These are phyloP conservation scores for Caracal caracal DNA, from an alignment of 2,113 vertebrate species.

Conservation along the genomic window DNA sequence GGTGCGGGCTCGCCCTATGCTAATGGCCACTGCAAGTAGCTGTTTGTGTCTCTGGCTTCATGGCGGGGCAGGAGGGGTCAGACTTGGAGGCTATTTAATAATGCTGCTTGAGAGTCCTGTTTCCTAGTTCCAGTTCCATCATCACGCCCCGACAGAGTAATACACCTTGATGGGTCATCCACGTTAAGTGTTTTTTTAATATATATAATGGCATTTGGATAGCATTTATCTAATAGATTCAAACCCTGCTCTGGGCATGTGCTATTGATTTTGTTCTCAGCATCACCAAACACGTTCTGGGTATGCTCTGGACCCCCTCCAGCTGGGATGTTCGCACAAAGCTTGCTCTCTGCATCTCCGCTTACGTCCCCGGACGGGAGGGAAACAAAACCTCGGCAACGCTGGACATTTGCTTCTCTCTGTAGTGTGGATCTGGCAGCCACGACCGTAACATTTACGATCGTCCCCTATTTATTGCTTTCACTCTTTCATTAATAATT, in stretches of 20 bases:
- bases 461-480: conserved; percentile 24
- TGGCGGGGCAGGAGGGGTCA: not conserved
- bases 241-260: conserved; percentile 60
- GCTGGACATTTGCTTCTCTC: not conserved
- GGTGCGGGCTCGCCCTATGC: conserved; percentile 63
- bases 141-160: conserved; percentile 75
- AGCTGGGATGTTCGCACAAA: conserved; percentile 51
- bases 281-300: not conserved
- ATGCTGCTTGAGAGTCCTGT: conserved; percentile 62
- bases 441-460: not conserved
- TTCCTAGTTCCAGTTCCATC: conserved; percentile 77
- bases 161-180: conserved; percentile 79
- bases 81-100: conserved; percentile 77
- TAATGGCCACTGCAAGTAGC: conserved; percentile 57
- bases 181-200: conserved; percentile 70
- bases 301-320: not conserved
- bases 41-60: conserved; percentile 70
- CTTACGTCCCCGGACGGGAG: not conserved
- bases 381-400: not conserved
- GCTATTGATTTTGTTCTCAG: conserved; percentile 63
- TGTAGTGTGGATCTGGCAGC: not conserved
- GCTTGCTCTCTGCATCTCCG: not conserved
- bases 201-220: conserved; percentile 67
- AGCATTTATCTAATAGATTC: conserved; percentile 77
- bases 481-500: conserved; percentile 74